Base-by-base conservation (phyloP, 2,888 invertebrate genomes). In the Cheiracanthium punctorium region DNA sequence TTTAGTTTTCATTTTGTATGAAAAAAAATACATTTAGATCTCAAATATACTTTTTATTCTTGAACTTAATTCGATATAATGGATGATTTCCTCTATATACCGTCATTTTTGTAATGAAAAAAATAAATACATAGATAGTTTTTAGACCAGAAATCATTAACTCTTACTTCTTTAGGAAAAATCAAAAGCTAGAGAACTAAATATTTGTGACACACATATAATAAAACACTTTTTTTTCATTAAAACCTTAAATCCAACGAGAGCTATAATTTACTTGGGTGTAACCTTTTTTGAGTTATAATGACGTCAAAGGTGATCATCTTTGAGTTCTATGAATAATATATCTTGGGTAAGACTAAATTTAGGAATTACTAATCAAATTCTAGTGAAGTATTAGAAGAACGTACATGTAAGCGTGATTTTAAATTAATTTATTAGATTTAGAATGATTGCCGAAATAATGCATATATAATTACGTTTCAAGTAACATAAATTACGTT, bases 241-340 rank as follows among this genome's bases (percentile, higher is more conserved):
- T 58, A 69, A 20, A 0, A 20, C n/a, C 5, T 69, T 0, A 69
- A 7, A 30, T 69, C 67, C 17, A 20, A 33, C 33, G 20, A 32
- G 10, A 69, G 69, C 69, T 69, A 37, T 69, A 69, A 69, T 69
- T 69, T 69, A 69, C 69, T 69, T 69, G 32, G 69, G 37, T 33
- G 69, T 69, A 20, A 24, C 37, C 69, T 69, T 33, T 69, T 24
- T 67, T 37, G 20, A 69, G 37, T 32, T 37, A 33, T 69, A 37
- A 33, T 69, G 37, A 37, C 69, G 69, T 33, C 37, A 37, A 37
- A 69, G 69, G 33, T 20, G 20, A 37, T 37, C 37, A 37, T 69
- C 69, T 69, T 69, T 7, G 24, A 24, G 32, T 69, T 33, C n/a
- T 10, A 10, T 69, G 69, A 69, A 69, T 69, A 69, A 69, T 32